These are phyloP conservation scores for Styela plicata DNA, from an alignment of 23 tunicate species.

Conservation along the genomic window DNA sequence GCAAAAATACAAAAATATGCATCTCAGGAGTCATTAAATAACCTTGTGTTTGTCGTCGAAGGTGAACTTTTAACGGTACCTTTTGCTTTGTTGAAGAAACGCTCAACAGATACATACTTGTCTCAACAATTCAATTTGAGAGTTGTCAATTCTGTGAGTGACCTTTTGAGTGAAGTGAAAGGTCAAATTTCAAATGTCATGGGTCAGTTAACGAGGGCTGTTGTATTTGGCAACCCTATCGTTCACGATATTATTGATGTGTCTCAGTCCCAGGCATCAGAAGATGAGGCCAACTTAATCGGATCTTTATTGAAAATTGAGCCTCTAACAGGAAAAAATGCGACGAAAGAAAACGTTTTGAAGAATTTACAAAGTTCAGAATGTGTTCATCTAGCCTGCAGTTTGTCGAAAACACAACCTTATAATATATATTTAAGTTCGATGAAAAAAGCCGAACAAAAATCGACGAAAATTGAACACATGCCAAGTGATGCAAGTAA, in stretches of 20 bases:
- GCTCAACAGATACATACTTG: constrained; percentile 42
- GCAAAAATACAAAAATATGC: constrained; percentile 15
- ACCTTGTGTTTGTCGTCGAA: constrained; percentile 34
- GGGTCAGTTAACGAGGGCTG: constrained; percentile 16
- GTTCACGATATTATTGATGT: neutral
- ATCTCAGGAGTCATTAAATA: neutral
- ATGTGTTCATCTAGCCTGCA: constrained; percentile 56
- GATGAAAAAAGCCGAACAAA: neutral
- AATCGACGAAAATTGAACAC: neutral
- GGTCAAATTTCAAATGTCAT: neutral
- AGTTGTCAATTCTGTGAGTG: constrained; percentile 21
- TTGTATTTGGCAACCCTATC: constrained; percentile 34
- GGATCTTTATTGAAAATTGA: constrained; percentile 36
- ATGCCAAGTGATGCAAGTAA: neutral
- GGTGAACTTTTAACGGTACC: constrained; percentile 53
- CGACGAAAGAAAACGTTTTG: constrained; percentile 25
- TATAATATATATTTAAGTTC: constrained; percentile 3
- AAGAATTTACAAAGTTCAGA: constrained; percentile 30
- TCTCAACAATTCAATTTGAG: constrained; percentile 35
- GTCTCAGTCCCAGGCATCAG: constrained; percentile 1
- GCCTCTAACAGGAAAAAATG: constrained; percentile 38
- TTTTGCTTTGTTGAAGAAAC: constrained; percentile 58
- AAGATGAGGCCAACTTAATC: constrained; percentile 44
- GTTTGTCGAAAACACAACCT: constrained; percentile 18
- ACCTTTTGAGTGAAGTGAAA: neutral